A percentile compares a stretch with the other conserved stretches of the same genome.
Conservation (phyloP, 2,888 invertebrate species). For the Atrina japonica region DNA sequence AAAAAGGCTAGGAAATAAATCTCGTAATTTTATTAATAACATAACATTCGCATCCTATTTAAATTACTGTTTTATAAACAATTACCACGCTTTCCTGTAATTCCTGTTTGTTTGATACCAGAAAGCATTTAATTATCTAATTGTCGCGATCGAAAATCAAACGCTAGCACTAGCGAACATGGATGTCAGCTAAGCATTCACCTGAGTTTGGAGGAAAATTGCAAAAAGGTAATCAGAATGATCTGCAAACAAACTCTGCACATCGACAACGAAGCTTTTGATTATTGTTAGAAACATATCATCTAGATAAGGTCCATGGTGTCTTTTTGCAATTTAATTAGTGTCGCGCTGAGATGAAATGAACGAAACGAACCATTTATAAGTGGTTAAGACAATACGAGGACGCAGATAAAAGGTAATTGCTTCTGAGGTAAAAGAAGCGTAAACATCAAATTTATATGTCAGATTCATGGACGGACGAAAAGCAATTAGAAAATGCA, state of each 20-base stretch:
- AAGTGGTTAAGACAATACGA: slow-evolving; percentile 29
- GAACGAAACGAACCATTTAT: slow-evolving; percentile 22
- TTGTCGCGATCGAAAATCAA: no score
- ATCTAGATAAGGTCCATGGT: slow-evolving; percentile 12
- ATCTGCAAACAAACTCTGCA: slow-evolving; percentile 17
- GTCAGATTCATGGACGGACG: slow-evolving; percentile 13
- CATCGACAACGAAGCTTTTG: not conserved
- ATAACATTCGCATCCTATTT: no score
- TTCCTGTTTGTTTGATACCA: no score
- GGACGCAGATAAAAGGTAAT: slow-evolving; percentile 9
- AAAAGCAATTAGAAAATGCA: slow-evolving; percentile 31
- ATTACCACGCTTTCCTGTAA: no score
- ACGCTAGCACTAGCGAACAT: no score
- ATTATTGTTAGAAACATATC: slow-evolving; percentile 21
- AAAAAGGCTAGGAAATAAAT: no score
- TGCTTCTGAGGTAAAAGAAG: slow-evolving; percentile 5
- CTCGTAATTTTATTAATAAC: no score
- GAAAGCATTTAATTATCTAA: no score
- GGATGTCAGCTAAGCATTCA: not conserved
- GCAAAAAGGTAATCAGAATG: slow-evolving; percentile 8
- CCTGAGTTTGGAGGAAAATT: slow-evolving; percentile 6
- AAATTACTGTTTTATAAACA: no score
- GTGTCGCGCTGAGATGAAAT: slow-evolving; percentile 11
- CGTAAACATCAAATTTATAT: slow-evolving; percentile 19
- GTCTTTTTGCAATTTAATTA: slow-evolving; percentile 42